A percentile compares a stretch with the other conserved stretches of the same genome.
Conservation (phyloP, 1,140 invertebrate genomes). For the Heliothis subflexa region DNA sequence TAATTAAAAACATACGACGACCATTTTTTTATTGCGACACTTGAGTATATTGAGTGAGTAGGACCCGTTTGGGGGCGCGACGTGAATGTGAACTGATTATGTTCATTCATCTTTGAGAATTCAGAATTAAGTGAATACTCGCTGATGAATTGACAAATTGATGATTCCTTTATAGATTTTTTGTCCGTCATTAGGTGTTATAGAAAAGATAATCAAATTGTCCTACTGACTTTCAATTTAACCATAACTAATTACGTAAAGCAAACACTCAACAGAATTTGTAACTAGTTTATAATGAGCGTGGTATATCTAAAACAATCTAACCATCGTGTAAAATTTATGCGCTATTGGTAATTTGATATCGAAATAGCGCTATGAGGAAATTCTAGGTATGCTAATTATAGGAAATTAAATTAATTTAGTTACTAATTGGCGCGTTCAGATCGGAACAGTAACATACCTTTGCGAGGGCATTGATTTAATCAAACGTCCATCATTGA, state of each 20-base stretch:
- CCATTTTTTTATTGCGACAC: slow-evolving; percentile 49
- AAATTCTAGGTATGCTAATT: slow-evolving; percentile 64
- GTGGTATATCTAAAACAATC: slow-evolving; percentile 25
- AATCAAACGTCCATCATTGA: slow-evolving; percentile 64
- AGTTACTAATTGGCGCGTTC: slow-evolving; percentile 70
- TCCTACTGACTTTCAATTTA: background rate
- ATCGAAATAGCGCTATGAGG: slow-evolving; percentile 33
- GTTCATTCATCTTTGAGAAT: slow-evolving; percentile 59
- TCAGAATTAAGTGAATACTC: slow-evolving; percentile 53
- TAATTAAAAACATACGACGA: slow-evolving; percentile 64
- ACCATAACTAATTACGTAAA: background rate
- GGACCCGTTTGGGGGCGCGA: slow-evolving; percentile 46
- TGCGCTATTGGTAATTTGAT: slow-evolving; percentile 13
- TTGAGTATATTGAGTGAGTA: slow-evolving; percentile 37
- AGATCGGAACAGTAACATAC: slow-evolving; percentile 65
- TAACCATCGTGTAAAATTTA: slow-evolving; percentile 26
- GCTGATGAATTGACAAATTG: slow-evolving; percentile 60
- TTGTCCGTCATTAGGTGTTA: slow-evolving; percentile 34
- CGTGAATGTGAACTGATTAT: slow-evolving; percentile 61
- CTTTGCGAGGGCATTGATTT: slow-evolving; percentile 62
- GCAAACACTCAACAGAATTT: background rate
- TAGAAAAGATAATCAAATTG: slow-evolving; percentile 25
- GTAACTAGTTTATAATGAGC: slow-evolving; percentile 10
- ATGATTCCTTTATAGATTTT: slow-evolving; percentile 39
- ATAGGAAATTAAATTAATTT: slow-evolving; percentile 73